These are phyloP conservation scores for Scylla paramamosain DNA, from an alignment of 1,140 invertebrate genomes.

Conservation along the genomic window DNA sequence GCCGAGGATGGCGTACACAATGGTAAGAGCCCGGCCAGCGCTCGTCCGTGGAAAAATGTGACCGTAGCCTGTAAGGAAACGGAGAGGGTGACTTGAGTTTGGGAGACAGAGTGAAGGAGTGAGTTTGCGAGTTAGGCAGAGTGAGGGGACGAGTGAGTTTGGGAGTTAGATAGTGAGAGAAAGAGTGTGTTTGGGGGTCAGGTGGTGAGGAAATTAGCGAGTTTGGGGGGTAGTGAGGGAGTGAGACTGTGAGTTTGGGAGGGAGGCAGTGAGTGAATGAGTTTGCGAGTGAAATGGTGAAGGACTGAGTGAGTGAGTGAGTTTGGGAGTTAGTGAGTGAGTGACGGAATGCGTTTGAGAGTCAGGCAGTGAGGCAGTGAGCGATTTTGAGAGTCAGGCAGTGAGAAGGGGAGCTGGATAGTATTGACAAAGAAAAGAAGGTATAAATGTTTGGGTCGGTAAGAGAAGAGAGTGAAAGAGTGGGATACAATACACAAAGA, in stretches of 20 bases:
- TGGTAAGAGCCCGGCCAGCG: constrained; percentile 91
- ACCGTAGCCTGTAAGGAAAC: constrained; percentile 89
- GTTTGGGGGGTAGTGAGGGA: not conserved
- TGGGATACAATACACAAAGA: no score
- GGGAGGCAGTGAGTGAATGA: not conserved
- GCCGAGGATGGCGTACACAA: constrained; percentile 96
- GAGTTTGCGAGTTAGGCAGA: not conserved
- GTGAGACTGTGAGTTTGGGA: not conserved
- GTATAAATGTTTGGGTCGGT: no score
- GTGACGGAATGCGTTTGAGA: not conserved
- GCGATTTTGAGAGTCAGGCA: no score
- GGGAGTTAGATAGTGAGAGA: no score
- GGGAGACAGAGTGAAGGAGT: not conserved
- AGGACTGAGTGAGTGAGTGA: not conserved
- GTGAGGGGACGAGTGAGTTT: no score
- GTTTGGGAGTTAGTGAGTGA: not conserved
- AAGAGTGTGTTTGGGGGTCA: no score
- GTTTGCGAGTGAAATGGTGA: not conserved
- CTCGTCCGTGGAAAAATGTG: constrained; percentile 94
- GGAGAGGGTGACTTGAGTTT: not conserved
- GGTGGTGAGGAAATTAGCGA: no score
- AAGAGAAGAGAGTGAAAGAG: no score
- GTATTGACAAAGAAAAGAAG: no score
- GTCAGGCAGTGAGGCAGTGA: no score
- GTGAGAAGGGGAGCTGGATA: no score